Evolutionary conservation across 1,140 invertebrate species (phyloP).

Genomic region (Paramacrobiotus metropolitanus): DNA sequence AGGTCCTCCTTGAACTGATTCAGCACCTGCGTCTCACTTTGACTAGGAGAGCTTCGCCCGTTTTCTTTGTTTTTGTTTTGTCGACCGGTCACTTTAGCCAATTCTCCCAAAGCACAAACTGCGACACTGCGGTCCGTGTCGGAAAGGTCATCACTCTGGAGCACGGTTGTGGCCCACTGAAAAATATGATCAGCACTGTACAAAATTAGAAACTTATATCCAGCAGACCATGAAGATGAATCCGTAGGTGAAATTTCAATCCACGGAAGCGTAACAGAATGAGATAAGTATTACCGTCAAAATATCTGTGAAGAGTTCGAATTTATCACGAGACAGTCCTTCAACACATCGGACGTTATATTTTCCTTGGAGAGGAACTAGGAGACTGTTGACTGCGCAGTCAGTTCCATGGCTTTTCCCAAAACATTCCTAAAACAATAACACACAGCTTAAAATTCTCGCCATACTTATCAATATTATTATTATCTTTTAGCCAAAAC

Average conservation of each 20-base stretch:
- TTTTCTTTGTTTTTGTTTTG: not conserved
- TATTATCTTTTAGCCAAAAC: too few relatives aligned
- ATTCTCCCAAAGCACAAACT: not conserved
- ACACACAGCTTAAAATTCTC: not conserved
- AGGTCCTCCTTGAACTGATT: not conserved
- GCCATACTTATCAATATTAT: too few relatives aligned
- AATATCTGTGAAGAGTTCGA: not conserved
- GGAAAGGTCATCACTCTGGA: not conserved
- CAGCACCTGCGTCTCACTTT: not conserved
- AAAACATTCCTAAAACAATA: not conserved
- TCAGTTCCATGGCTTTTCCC: not conserved
- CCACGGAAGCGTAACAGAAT: not conserved
- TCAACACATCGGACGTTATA: not conserved
- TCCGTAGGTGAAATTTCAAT: too few relatives aligned
- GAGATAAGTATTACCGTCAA: not conserved
- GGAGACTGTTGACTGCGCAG: not conserved
- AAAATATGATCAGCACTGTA: not conserved
- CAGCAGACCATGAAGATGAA: not conserved
- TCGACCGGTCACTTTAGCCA: not conserved
- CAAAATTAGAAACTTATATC: not conserved
- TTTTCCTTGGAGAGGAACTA: not conserved
- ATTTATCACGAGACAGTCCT: not conserved
- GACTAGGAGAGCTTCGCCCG: not conserved
- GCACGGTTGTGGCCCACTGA: not conserved
- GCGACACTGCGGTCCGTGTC: not conserved